Evolutionary conservation across 2,113 vertebrate species (phyloP).

Genomic region (Sinocyclocheilus anshuiensis): DNA sequence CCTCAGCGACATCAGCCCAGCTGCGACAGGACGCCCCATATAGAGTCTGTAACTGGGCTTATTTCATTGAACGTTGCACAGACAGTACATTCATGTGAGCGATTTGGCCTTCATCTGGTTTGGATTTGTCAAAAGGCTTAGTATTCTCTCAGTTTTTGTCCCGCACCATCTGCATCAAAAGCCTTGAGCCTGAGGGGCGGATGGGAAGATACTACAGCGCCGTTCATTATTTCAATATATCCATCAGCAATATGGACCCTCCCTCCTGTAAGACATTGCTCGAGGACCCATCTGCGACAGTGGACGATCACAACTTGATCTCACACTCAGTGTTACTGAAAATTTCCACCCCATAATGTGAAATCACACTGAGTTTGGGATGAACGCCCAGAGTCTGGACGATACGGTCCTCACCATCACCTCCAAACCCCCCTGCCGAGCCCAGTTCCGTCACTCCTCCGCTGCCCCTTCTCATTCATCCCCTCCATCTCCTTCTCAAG

Average conservation of each 20-base stretch:
- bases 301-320: constrained; percentile 53
- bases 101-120: constrained; percentile 32
- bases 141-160: constrained; percentile 5
- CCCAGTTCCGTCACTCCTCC: constrained; percentile 29
- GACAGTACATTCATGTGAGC: constrained; percentile 13
- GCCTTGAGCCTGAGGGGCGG: constrained; percentile 8
- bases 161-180: constrained; percentile 29
- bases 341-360: constrained; percentile 66
- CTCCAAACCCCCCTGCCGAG: constrained; percentile 13
- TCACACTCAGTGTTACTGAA: constrained; percentile 60
- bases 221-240: constrained; percentile 48
- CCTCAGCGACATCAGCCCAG: constrained; percentile 50
- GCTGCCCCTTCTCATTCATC: neutral
- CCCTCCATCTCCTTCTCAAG: constrained; percentile 13
- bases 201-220: neutral
- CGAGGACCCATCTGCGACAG: constrained; percentile 46
- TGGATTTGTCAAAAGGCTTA: constrained; percentile 39
- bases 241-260: constrained; percentile 45
- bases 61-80: constrained; percentile 19
- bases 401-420: constrained; percentile 22
- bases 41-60: constrained; percentile 13
- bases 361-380: constrained; percentile 62
- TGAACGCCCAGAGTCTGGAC: constrained; percentile 57
- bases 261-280: constrained; percentile 14
- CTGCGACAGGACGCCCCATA: constrained; percentile 25